Conservation (phyloP, 2,888 invertebrate genomes). For the Drosophila hamatofila region DNA sequence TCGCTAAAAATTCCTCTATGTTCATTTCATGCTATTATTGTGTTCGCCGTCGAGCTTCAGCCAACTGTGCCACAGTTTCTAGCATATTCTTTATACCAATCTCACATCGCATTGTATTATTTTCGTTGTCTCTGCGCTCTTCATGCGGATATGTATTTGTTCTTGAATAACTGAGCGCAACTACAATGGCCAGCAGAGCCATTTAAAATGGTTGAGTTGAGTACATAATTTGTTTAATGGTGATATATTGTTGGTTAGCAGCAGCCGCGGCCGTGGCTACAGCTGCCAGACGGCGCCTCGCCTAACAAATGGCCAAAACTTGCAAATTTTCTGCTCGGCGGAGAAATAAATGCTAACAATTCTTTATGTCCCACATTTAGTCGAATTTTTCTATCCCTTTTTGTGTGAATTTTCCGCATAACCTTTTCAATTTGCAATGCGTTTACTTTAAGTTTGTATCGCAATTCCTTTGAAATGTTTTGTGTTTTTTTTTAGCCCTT, state of each 20-base stretch:
- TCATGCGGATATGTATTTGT: constrained; percentile 26
- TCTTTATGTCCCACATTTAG: constrained; percentile 42
- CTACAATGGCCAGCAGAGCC: constrained; percentile 65
- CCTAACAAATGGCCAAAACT: constrained; percentile 66
- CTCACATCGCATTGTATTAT: constrained; percentile 17
- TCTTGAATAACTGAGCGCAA: constrained; percentile 35
- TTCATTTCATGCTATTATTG: not conserved
- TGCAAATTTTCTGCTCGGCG: constrained; percentile 57
- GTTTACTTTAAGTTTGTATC: constrained; percentile 16
- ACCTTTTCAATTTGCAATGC: constrained; percentile 29
- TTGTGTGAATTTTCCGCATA: constrained; percentile 16
- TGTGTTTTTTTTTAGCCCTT: not conserved
- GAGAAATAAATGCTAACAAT: constrained; percentile 51
- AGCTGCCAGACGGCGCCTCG: constrained; percentile 36
- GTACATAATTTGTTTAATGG: constrained; percentile 80
- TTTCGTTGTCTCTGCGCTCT: not conserved
- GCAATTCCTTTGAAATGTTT: constrained; percentile 15
- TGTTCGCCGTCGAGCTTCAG: not conserved
- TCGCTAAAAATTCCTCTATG: no score
- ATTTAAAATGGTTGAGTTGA: constrained; percentile 72
- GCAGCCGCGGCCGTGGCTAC: constrained; percentile 19
- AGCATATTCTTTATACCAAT: constrained; percentile 10
- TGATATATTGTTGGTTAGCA: constrained; percentile 69
- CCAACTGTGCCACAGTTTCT: constrained; percentile 26
- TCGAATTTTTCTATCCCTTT: constrained; percentile 1